Evolutionary conservation across 2,797 vertebrate species (phyloP).

Genomic region (Pempheris klunzingeri): DNA sequence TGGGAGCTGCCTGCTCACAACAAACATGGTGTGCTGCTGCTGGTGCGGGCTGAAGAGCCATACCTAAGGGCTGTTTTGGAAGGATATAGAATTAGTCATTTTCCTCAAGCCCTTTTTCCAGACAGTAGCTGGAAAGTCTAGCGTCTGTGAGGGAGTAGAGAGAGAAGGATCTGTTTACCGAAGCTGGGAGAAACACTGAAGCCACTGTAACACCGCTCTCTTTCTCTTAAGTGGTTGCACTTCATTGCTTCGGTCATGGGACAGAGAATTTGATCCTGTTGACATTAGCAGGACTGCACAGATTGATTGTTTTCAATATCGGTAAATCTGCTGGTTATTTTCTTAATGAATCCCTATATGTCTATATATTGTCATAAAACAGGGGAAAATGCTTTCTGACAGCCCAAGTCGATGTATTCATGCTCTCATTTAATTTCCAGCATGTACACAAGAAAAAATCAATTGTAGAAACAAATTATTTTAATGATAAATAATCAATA

Average conservation of each 20-base stretch:
- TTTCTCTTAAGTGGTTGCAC: not conserved
- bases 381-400: not conserved
- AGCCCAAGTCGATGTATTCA: not conserved
- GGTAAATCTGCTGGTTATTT: not conserved
- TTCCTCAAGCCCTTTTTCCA: conserved; percentile 18
- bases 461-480: not conserved
- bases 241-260: too few species aligned
- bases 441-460: not conserved
- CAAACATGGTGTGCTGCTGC: conserved; percentile 9
- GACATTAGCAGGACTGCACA: not conserved
- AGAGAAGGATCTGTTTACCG: not conserved
- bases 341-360: not conserved
- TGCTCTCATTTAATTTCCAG: not conserved
- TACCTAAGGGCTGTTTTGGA: conserved; percentile 21
- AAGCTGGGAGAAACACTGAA: not conserved
- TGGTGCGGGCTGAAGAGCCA: conserved; percentile 18
- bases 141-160: not conserved
- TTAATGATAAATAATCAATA: not conserved
- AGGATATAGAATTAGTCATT: conserved; percentile 22
- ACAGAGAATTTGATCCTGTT: not conserved
- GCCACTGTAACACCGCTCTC: not conserved
- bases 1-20: conserved; percentile 6
- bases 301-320: not conserved
- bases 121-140: conserved; percentile 2
- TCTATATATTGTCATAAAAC: too few species aligned